Conservation (phyloP, 2,888 invertebrate genomes). For the Sesamia inferens region DNA sequence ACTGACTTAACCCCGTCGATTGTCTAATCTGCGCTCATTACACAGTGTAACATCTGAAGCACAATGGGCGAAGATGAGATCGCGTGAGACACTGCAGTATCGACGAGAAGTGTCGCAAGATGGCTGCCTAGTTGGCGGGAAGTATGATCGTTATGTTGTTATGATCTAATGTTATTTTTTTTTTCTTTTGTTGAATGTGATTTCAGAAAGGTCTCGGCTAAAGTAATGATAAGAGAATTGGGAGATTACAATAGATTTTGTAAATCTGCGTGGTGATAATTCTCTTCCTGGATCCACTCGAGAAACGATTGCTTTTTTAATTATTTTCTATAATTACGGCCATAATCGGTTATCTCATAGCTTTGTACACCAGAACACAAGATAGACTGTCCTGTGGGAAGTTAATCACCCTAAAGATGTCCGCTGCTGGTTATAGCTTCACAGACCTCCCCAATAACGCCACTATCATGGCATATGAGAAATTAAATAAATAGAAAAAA, state of each 20-base stretch:
- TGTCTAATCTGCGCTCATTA: constrained; percentile 18
- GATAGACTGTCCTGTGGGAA: neutral
- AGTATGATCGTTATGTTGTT: constrained; percentile 9
- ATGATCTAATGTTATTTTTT: no score
- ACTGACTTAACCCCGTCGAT: constrained; percentile 3
- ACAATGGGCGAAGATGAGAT: constrained; percentile 54
- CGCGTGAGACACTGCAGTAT: constrained; percentile 54
- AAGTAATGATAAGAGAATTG: neutral
- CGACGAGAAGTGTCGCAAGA: constrained; percentile 38
- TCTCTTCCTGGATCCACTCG: no score
- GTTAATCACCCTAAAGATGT: neutral
- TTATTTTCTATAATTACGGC: no score
- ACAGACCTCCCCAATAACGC: neutral
- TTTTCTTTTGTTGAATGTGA: neutral
- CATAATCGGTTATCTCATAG: no score
- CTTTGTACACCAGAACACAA: no score
- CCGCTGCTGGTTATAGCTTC: neutral
- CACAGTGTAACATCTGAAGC: constrained; percentile 28
- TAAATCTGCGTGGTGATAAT: neutral
- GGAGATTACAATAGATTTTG: neutral
- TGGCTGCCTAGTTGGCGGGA: constrained; percentile 22
- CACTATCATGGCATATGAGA: neutral
- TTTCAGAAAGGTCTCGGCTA: neutral
- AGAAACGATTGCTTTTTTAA: no score
- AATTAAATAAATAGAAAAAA: neutral